phyloP scores from a whole-genome alignment of 2,113 vertebrate species.

The Scomber japonicus region DNA sequence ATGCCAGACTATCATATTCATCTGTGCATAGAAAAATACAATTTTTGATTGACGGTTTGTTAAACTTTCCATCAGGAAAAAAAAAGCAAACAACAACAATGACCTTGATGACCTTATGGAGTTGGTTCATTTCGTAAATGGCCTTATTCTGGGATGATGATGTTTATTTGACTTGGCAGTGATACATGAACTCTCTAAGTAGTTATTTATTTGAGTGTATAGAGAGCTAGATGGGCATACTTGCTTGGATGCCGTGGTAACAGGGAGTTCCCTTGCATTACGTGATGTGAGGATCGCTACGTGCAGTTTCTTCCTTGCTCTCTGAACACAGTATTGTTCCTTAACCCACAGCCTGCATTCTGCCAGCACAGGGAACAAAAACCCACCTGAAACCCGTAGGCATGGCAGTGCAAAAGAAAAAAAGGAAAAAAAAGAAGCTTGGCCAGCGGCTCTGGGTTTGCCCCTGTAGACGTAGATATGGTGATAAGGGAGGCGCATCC shows the following conservation, averaged over 20 bases:
- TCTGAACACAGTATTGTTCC: conserved; percentile 79
- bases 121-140: conserved; percentile 7
- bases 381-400: conserved; percentile 70
- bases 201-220: background rate
- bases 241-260: conserved; percentile 30
- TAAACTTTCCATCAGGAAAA: background rate
- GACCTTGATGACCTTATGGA: background rate
- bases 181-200: background rate
- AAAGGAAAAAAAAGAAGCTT: conserved; percentile 18
- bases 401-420: conserved; percentile 43
- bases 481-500: conserved; percentile 77
- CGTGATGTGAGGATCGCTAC: conserved; percentile 66
- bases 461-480: conserved; percentile 63
- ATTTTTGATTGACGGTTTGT: background rate
- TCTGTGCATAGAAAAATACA: background rate
- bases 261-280: conserved; percentile 69
- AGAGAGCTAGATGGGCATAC: conserved; percentile 26
- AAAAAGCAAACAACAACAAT: conserved; percentile 6
- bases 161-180: conserved; percentile 40
- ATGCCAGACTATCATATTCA: background rate
- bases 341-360: conserved; percentile 81
- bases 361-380: conserved; percentile 71
- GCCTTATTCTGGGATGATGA: background rate
- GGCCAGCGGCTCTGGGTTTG: conserved; percentile 46
- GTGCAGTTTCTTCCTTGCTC: conserved; percentile 81